Percentiles rank a stretch among this genome's conserved stretches.
phyloP scores from a whole-genome alignment of 2,113 vertebrate species.

The Calcarius ornatus region DNA sequence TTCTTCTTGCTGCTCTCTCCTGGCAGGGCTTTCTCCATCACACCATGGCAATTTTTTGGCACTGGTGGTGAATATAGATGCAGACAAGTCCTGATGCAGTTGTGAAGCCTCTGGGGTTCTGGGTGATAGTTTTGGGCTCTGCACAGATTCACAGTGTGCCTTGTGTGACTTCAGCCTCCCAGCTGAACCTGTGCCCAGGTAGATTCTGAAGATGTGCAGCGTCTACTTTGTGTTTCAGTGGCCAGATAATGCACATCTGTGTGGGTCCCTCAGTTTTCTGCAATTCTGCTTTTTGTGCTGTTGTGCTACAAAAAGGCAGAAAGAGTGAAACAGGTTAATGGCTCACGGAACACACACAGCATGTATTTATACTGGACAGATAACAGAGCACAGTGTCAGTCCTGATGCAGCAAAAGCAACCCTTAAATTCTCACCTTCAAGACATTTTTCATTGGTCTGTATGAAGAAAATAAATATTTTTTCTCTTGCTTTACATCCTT shows the following conservation, averaged over 20 bases:
- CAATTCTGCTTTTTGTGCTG: not conserved
- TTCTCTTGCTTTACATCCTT: not conserved
- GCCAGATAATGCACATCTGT: not conserved
- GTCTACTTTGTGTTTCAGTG: not conserved
- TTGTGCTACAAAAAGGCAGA: not conserved
- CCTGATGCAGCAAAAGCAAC: not conserved
- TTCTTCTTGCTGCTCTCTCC: not conserved
- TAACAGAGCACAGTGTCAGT: not conserved
- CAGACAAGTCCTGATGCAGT: not conserved
- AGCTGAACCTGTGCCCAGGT: not conserved
- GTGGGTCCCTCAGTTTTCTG: not conserved
- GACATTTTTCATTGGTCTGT: not conserved
- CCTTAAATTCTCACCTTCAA: not conserved
- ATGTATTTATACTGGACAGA: not conserved
- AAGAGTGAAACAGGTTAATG: not conserved
- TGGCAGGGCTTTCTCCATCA: slow-evolving; percentile 5
- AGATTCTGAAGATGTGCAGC: not conserved
- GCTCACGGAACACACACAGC: not conserved
- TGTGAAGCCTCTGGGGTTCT: not conserved
- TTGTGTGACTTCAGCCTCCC: not conserved
- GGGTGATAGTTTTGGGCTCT: not conserved
- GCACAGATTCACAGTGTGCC: not conserved
- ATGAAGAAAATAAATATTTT: not conserved
- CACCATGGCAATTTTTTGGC: not conserved
- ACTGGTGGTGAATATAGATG: slow-evolving; percentile 19